These are phyloP conservation scores for Mesocricetus auratus DNA, from an alignment of 2,113 vertebrate species.

Conservation along the genomic window DNA sequence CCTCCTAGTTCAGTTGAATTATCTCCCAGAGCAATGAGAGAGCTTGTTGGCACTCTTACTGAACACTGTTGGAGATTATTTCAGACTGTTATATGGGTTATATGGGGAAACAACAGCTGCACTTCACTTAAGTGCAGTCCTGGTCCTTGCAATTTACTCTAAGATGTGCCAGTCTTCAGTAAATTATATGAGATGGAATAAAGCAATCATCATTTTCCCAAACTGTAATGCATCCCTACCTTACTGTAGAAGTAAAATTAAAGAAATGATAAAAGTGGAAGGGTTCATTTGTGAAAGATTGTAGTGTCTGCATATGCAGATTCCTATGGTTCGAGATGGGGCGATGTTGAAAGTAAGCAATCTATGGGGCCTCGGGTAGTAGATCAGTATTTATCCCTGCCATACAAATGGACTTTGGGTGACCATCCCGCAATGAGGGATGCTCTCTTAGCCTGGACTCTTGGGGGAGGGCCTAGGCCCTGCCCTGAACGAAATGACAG, in stretches of 20 bases:
- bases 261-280: conserved; percentile 27
- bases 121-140: conserved; percentile 34
- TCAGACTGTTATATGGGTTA: conserved; percentile 37
- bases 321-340: background rate
- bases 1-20: conserved; percentile 51
- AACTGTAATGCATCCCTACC: conserved; percentile 22
- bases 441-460: no score
- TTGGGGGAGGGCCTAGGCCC: no score
- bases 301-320: background rate
- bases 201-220: conserved; percentile 53
- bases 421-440: no score
- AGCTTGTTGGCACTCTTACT: background rate
- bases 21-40: conserved; percentile 39
- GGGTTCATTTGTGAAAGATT: background rate
- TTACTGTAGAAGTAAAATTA: conserved; percentile 49
- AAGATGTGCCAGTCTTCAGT: conserved; percentile 35
- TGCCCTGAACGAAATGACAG: no score
- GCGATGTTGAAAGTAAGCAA: background rate
- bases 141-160: conserved; percentile 44
- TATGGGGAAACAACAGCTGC: conserved; percentile 36
- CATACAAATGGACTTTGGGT: no score
- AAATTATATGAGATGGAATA: conserved; percentile 48
- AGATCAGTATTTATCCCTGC: no score
- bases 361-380: no score
- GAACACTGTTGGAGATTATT: conserved; percentile 21